Evolutionary conservation across 2,888 invertebrate genomes (phyloP), one percentile per base, ranked within the genome.

Genomic region (Crepidodera aurea): DNA sequence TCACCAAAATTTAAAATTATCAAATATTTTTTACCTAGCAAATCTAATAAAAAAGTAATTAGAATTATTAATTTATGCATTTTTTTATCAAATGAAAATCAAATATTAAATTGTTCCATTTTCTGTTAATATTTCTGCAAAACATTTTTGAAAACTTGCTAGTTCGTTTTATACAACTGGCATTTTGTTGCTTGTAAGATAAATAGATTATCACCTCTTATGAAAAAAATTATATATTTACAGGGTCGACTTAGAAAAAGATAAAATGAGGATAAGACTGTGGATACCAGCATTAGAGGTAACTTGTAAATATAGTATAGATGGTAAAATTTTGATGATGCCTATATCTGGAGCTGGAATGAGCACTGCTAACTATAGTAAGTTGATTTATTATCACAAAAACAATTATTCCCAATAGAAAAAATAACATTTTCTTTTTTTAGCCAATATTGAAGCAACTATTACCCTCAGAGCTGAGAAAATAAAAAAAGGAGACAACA

Each of bases 261-360:
- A 88, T 62, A 81, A 84, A 63, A 83, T 91, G 15, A 78, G 84
- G 3, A 82, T 89, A 8, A 87, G 86, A 63, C 69, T 92, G 19
- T 84, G 82, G 65, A 84, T 92, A 22, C 90, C 91, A 0, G 83
- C 85, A 54, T 75, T 92, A 37, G 82, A 83, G 57, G 84, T 91
- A 83, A 84, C 82, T 18, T 87, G 90, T 0, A 82, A 85, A 61
- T 92, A 93, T 77, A 83, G 81, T 2, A 83, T 92, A 67, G 81
- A 85, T 15, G 92, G 92, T 4, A 86, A 87, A 69, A 84, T 92
- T 29, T 81, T 92, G 67, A 86, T 91, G 88, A 81, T 92, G 79
- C 91, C 92, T 0, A 86, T 93, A 50, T 81, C 83, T 6, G 92
- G 92, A 48, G 83, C 85, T 1, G 92, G 92, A 6, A 77, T 81